Evolutionary conservation across 2,888 invertebrate genomes (phyloP), one percentile per base, ranked within the genome.

Genomic region (Drosophila subquinaria): DNA sequence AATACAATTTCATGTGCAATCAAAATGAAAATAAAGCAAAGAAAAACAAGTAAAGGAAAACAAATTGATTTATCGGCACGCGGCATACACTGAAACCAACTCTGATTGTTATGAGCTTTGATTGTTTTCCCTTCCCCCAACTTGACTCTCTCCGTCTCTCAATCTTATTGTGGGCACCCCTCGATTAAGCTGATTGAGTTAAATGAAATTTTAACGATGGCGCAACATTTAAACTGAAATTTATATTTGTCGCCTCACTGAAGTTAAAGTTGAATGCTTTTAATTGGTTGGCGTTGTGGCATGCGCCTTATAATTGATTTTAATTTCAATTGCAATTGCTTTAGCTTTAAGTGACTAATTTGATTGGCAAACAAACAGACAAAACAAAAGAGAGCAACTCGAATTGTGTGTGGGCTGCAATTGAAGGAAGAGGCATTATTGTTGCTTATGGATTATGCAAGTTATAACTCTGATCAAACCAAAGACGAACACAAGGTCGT

Each of bases 1-100:
- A 85, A 82, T 61, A 82, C 80, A 76, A 87, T 81, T 81, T 70
- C 70, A 81, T 71, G 76, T 76, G 74, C 90, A 85, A 79, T 82
- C 68, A 79, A 73, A 73, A 64, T 69, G 73, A 68, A 73, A 73
- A 82, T 70, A 64, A 55, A 86, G 59, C 82, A 67, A 59, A 69
- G 55, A 23, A 23, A 23, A 47, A 38, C 55, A 66, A 56, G 50
- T 35, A 17, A 51, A 65, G 75, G 47, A 60, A 69, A 84, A 65
- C 73, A 78, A 86, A 86, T 86, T 86, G 85, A 88, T 86, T 86
- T 90, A 90, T 88, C 78, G 85, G 73, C 88, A 85, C 85, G 84
- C 89, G 82, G 79, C 88, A 64, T 70, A 60, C 48, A 66, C 63
- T n/a, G 64, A 62, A 72, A 60, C 40, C 62, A 65, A 79, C 20